These are phyloP conservation scores for Sisor rabdophorus DNA, from an alignment of 2,113 vertebrate genomes.

Conservation along the genomic window DNA sequence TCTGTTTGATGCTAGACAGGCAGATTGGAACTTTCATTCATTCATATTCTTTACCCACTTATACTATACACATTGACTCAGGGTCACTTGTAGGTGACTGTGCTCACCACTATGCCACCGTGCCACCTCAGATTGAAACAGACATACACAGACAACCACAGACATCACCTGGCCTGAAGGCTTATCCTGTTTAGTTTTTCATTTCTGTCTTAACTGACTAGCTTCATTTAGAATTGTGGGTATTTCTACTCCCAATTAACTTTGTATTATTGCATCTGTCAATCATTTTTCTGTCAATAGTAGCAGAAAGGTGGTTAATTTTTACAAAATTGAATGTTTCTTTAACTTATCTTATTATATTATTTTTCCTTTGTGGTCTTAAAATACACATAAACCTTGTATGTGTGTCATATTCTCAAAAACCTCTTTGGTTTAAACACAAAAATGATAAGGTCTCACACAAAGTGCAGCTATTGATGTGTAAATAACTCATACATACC, in stretches of 20 bases:
- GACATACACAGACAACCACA: background rate
- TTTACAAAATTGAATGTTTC: background rate
- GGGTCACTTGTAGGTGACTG: too few relatives aligned
- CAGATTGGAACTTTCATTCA: too few relatives aligned
- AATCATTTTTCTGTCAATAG: background rate
- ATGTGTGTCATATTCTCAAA: slow-evolving; percentile 10
- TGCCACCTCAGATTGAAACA: background rate
- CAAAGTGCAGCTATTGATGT: slow-evolving; percentile 39
- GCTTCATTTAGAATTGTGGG: slow-evolving; percentile 6
- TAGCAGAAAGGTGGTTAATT: background rate
- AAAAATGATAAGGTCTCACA: slow-evolving; percentile 27
- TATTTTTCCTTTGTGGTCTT: background rate
- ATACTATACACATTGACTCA: too few relatives aligned
- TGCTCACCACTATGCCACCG: too few relatives aligned
- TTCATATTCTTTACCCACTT: too few relatives aligned
- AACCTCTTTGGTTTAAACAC: slow-evolving; percentile 1
- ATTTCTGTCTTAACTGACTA: slow-evolving; percentile 8
- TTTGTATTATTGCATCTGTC: slow-evolving; percentile 12
- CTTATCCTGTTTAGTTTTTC: slow-evolving; percentile 12
- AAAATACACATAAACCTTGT: background rate
- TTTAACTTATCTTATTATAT: background rate
- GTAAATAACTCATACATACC: slow-evolving; percentile 34
- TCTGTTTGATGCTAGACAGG: too few relatives aligned
- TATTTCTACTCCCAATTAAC: slow-evolving; percentile 21
- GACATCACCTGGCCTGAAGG: slow-evolving; percentile 1